Evolutionary conservation across 2,888 invertebrate genomes (phyloP).

Genomic region (Ypsolopha sequella): DNA sequence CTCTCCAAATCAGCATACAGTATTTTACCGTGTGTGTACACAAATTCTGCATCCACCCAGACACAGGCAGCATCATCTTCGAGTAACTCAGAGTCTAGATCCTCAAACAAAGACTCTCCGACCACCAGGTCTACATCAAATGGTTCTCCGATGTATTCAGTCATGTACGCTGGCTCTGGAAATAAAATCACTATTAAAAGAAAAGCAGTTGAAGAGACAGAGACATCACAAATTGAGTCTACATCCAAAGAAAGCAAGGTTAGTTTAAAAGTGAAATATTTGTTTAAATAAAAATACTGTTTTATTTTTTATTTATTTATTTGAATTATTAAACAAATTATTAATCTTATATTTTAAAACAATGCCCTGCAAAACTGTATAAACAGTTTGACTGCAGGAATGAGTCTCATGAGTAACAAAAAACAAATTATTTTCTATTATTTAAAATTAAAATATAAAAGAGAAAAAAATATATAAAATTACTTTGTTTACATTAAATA

Average conservation of each 20-base stretch:
- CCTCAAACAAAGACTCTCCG: constrained; percentile 45
- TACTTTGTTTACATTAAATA: too few species aligned
- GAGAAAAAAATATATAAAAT: too few species aligned
- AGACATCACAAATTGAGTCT: constrained; percentile 44
- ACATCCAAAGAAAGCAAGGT: constrained; percentile 52
- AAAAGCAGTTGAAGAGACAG: constrained; percentile 74
- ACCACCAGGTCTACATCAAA: constrained; percentile 50
- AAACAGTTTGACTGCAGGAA: too few species aligned
- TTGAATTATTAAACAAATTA: too few species aligned
- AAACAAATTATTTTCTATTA: too few species aligned
- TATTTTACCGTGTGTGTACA: constrained; percentile 80
- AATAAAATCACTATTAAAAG: constrained; percentile 88
- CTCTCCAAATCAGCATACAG: constrained; percentile 81
- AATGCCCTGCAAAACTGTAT: too few species aligned
- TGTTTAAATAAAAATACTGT: too few species aligned
- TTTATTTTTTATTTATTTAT: too few species aligned
- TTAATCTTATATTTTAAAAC: too few species aligned
- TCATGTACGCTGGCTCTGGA: constrained; percentile 83
- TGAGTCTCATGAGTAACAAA: too few species aligned
- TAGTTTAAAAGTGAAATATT: constrained; percentile 12
- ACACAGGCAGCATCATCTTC: constrained; percentile 46
- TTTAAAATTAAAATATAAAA: too few species aligned
- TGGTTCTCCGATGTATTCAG: constrained; percentile 74
- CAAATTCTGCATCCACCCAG: constrained; percentile 70
- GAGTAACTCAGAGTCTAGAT: constrained; percentile 34